These are phyloP conservation scores for Leptobrachium leishanense DNA, from an alignment of 2,113 vertebrate species.

Conservation along the genomic window DNA sequence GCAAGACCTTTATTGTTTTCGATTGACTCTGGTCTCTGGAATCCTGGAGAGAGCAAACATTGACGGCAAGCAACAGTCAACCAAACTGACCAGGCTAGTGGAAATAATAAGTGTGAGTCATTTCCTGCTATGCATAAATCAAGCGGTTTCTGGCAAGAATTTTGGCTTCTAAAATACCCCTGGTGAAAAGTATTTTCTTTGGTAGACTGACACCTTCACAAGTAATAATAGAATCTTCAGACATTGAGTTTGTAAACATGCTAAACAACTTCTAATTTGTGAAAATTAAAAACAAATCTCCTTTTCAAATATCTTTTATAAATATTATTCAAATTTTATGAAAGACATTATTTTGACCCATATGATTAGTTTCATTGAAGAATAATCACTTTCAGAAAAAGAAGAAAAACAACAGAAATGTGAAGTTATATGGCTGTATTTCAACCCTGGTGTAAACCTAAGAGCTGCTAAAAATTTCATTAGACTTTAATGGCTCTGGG, in stretches of 20 bases:
- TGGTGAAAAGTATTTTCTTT: slow-evolving; percentile 7
- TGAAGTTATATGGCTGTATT: too few relatives aligned
- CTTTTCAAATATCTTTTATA: too few relatives aligned
- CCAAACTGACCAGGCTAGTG: slow-evolving; percentile 5
- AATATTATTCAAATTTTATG: too few relatives aligned
- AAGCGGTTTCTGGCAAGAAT: slow-evolving; percentile 15
- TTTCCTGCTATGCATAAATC: slow-evolving; percentile 38
- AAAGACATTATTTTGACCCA: too few relatives aligned
- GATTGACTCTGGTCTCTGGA: slow-evolving; percentile 15
- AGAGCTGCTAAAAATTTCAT: too few relatives aligned
- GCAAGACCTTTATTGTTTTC: slow-evolving; percentile 1
- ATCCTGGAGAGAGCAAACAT: slow-evolving; percentile 23
- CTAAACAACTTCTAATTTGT: not conserved
- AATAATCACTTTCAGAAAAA: too few relatives aligned
- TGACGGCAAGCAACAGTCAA: slow-evolving; percentile 11
- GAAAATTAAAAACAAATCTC: not conserved
- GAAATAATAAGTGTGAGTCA: slow-evolving; percentile 32
- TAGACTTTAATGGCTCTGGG: too few relatives aligned
- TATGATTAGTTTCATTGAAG: too few relatives aligned
- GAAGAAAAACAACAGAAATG: too few relatives aligned
- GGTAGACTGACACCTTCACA: slow-evolving; percentile 28
- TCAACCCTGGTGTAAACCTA: too few relatives aligned
- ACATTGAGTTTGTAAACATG: not conserved
- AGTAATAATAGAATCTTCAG: slow-evolving; percentile 5
- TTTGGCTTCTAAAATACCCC: slow-evolving; percentile 14